Base-by-base conservation (phyloP, 2,888 invertebrate species). In the Sussaba pulchella region DNA sequence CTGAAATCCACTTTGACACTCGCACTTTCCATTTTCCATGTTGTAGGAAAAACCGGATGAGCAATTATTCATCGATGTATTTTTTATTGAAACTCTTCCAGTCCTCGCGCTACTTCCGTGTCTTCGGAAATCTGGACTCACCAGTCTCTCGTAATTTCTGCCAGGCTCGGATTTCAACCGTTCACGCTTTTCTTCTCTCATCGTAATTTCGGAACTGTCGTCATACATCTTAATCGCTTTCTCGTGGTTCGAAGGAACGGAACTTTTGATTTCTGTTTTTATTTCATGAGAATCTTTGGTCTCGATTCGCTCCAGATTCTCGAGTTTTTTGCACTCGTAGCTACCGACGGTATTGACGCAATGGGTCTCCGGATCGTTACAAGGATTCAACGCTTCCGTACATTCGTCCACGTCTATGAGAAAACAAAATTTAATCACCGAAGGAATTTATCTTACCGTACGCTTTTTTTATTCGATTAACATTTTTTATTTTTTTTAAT, bases 271-370 rank as follows among this genome's bases (percentile, higher is more conserved):
- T 8, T 10, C 9, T 6, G 5, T 14, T 14, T 36, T 47, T 2
- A 31, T 2, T 0, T n/a, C n/a, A 4, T 36, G n/a, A 5, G 21
- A 43, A 10, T 12, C 63, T 26, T 24, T 69, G 12, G 54, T 54
- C 21, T n/a, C 19, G 4, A 2, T 41, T 39, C 64, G 14, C 19
- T 72, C 73, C 26, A 57, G 6, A 8, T 9, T 57, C 43, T 24
- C 17, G 9, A 71, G 19, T 31, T 77, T 63, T 57, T 54, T 83
- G 64, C 90, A 90, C 61, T 87, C 86, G 90, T 95, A 98, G 0
- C 96, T 95, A 0, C 98, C 98, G 14, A 95, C 94, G 0, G 95
- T 95, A 91, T 98, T 98, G 12, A 95, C 92, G 88, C 98, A 98
- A 43, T 92, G 92, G 78, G 94, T 85, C 31, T 85, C 83, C 47